Evolutionary conservation across 1,140 invertebrate species (phyloP).

Genomic region (Lasioglossum albipes): DNA sequence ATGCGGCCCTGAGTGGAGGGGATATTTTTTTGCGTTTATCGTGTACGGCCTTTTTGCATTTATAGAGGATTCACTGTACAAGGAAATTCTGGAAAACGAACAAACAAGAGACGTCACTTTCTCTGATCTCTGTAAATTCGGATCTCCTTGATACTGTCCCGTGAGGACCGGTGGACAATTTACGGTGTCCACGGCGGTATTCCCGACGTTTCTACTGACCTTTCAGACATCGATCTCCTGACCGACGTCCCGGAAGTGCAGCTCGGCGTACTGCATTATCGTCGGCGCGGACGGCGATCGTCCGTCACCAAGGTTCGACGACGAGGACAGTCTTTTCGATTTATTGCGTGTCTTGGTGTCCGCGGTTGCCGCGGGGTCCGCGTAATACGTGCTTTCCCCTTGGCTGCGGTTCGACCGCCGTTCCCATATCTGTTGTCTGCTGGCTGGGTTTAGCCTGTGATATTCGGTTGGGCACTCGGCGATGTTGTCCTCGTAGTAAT

Average conservation of each 20-base stretch:
- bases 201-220: constrained; percentile 59
- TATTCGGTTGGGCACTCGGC: constrained; percentile 69
- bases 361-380: constrained; percentile 27
- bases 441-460: constrained; percentile 45
- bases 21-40: too few species aligned
- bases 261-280: constrained; percentile 86
- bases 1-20: too few species aligned
- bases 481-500: constrained; percentile 76
- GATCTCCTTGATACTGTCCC: neutral
- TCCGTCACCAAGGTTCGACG: constrained; percentile 36
- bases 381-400: constrained; percentile 34
- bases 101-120: too few species aligned
- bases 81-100: too few species aligned
- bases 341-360: constrained; percentile 53
- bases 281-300: constrained; percentile 56
- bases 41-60: too few species aligned
- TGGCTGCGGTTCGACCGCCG: constrained; percentile 61
- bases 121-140: too few species aligned
- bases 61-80: too few species aligned
- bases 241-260: constrained; percentile 88
- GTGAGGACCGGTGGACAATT: neutral
- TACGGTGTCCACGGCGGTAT: neutral
- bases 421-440: constrained; percentile 51
- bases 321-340: constrained; percentile 40
- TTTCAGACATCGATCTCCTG: constrained; percentile 88